These are phyloP conservation scores for Drosophila ogumai DNA, from an alignment of 1,140 invertebrate species.

Conservation along the genomic window DNA sequence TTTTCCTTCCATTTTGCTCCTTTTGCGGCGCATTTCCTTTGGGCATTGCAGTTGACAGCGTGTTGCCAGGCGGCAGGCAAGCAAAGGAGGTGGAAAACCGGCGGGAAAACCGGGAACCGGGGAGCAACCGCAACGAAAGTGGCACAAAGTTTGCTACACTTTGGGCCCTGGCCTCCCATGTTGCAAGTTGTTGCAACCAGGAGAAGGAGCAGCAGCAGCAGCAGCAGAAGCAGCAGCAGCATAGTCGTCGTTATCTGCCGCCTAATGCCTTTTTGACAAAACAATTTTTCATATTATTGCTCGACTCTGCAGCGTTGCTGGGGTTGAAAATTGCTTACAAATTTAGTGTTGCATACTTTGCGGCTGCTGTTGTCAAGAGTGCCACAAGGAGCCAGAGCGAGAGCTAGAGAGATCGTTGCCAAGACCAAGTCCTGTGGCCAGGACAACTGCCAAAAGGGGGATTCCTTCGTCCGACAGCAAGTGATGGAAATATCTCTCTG, in stretches of 20 bases:
- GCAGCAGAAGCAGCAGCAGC: not conserved
- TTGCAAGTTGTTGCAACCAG: constrained; percentile 7
- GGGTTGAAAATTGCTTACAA: constrained; percentile 75
- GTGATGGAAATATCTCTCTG: constrained; percentile 37
- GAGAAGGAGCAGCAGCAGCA: not conserved
- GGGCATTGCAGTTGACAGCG: constrained; percentile 81
- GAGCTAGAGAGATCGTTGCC: constrained; percentile 3
- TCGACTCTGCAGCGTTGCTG: constrained; percentile 40
- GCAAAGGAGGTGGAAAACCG: constrained; percentile 16
- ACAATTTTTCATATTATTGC: constrained; percentile 81
- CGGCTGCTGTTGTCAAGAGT: constrained; percentile 49
- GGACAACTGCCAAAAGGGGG: constrained; percentile 38
- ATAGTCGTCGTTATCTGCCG: constrained; percentile 65
- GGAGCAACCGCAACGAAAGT: constrained; percentile 66
- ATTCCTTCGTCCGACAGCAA: constrained; percentile 24
- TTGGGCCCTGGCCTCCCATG: constrained; percentile 30
- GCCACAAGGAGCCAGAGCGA: constrained; percentile 28
- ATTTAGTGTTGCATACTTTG: constrained; percentile 68
- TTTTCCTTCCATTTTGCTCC: constrained; percentile 13
- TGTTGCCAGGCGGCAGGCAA: constrained; percentile 43
- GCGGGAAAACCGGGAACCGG: constrained; percentile 10
- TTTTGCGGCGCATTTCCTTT: constrained; percentile 77
- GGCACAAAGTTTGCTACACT: constrained; percentile 80
- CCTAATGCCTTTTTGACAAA: constrained; percentile 76
- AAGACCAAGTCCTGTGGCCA: constrained; percentile 39